phyloP scores from a whole-genome alignment of 2,113 vertebrate species.

The Himantopus leucocephalus region DNA sequence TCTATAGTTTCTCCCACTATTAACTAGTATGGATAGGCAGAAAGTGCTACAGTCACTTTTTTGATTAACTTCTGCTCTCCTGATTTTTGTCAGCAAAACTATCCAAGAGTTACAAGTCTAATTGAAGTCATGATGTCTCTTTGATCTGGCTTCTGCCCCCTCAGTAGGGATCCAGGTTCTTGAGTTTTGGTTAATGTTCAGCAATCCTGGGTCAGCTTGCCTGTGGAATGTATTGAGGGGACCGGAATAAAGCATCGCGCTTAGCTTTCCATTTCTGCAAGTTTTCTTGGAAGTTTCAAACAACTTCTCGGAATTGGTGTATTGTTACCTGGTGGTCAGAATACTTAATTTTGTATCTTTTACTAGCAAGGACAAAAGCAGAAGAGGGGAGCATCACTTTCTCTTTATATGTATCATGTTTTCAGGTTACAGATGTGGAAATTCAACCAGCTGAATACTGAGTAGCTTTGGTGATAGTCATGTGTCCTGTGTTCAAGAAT shows the following conservation, averaged over 20 bases:
- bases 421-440: neutral
- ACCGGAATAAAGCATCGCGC: rapidly evolving
- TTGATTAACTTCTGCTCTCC: neutral
- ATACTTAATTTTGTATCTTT: neutral
- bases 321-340: neutral
- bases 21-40: neutral
- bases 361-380: neutral
- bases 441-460: neutral
- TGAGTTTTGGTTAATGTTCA: neutral
- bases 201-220: neutral
- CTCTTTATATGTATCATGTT: neutral
- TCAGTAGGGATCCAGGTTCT: neutral
- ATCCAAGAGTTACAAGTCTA: neutral
- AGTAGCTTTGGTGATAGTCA: neutral
- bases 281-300: neutral
- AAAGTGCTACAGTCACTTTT: neutral
- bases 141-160: neutral
- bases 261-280: neutral
- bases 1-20: rapidly evolving
- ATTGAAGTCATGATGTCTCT: neutral
- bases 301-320: rapidly evolving
- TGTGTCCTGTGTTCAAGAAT: neutral
- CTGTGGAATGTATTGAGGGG: neutral
- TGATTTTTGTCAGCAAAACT: neutral
- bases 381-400: rapidly evolving